phyloP scores from a whole-genome alignment of 2,113 vertebrate species.

The Thunnus maccoyii region DNA sequence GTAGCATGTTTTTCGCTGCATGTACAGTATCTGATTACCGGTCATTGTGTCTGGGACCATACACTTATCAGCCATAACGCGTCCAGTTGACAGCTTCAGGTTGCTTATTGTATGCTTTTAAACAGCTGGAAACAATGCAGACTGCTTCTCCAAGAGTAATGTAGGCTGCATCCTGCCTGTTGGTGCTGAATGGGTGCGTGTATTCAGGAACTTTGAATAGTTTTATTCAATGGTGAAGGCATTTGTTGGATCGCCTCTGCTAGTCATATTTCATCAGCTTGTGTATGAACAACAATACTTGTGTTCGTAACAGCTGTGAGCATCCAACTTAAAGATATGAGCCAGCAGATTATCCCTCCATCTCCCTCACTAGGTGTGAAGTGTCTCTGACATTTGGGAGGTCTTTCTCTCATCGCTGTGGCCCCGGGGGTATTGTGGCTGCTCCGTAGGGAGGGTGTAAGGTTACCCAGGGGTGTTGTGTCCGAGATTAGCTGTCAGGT shows the following conservation, averaged over 20 bases:
- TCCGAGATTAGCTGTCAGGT: conserved; percentile 69
- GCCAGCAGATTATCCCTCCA: conserved; percentile 7
- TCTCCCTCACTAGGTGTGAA: conserved; percentile 26
- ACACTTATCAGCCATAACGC: conserved; percentile 58
- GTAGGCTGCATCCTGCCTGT: conserved; percentile 48
- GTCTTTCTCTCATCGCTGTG: conserved; percentile 61
- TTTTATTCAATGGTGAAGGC: background rate
- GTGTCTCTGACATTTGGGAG: conserved; percentile 46
- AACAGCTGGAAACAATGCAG: conserved; percentile 58
- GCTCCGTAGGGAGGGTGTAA: conserved; percentile 55
- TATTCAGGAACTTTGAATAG: conserved; percentile 16
- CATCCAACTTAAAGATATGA: conserved; percentile 12
- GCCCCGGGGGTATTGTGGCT: conserved; percentile 33
- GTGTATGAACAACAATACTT: background rate
- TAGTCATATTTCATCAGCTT: no score
- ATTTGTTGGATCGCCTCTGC: background rate
- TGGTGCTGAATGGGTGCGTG: conserved; percentile 20
- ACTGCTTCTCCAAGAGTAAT: conserved; percentile 48
- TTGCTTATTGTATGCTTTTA: conserved; percentile 66
- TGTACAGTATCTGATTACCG: conserved; percentile 61
- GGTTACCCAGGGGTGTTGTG: conserved; percentile 68
- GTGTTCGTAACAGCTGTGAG: background rate
- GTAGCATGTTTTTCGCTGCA: conserved; percentile 46
- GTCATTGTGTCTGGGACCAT: conserved; percentile 71
- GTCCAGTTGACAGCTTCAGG: conserved; percentile 35